Percentiles rank a stretch among this genome's conserved stretches.
Evolutionary conservation across 2,888 invertebrate genomes (phyloP).

Genomic region (Venusia cambrica): DNA sequence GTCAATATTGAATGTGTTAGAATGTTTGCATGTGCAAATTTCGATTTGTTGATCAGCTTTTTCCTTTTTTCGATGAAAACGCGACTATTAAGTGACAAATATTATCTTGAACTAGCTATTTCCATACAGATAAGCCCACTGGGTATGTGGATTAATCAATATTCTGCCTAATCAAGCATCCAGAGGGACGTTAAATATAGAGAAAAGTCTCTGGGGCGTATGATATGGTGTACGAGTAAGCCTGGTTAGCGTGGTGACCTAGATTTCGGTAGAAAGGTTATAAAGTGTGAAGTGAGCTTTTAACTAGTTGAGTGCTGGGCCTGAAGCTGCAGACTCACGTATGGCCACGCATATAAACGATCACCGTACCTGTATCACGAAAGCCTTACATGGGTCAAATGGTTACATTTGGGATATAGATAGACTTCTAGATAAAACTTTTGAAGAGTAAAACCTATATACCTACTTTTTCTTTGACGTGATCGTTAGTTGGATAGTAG

Average conservation of each 20-base stretch:
- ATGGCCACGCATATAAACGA: no score
- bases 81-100: conserved; percentile 63
- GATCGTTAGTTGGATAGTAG: no score
- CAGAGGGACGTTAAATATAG: conserved; percentile 47
- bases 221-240: conserved; percentile 5
- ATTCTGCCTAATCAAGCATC: conserved; percentile 63
- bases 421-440: no score
- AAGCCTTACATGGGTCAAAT: no score
- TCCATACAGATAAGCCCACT: conserved; percentile 49
- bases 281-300: no score
- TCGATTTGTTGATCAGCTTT: conserved; percentile 30
- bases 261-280: conserved; percentile 20
- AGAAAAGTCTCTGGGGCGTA: conserved; percentile 35
- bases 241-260: conserved; percentile 29
- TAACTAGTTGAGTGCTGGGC: no score
- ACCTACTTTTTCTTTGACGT: no score
- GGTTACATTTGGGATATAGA: no score
- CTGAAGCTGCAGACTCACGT: no score
- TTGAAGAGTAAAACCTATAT: no score
- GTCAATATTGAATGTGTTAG: conserved; percentile 31
- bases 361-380: no score
- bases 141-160: conserved; percentile 51
- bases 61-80: conserved; percentile 35
- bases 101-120: conserved; percentile 67
- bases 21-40: conserved; percentile 15